Base-by-base conservation (phyloP, 2,113 vertebrate genomes). In the Trematomus loennbergii region DNA sequence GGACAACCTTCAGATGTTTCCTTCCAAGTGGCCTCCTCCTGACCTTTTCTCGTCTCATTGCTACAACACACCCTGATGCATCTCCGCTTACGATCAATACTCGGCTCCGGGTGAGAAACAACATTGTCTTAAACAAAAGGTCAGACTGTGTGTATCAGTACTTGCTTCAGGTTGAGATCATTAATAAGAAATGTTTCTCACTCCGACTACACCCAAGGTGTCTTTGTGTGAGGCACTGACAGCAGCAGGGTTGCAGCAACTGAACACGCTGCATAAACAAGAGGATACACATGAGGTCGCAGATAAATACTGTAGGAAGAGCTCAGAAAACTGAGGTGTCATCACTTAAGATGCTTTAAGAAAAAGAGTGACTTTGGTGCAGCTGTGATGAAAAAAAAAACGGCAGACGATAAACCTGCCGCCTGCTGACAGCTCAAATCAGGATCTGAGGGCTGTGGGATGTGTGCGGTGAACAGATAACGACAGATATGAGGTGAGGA, bases 351-450 rank as follows among this genome's bases (percentile, higher is more conserved):
- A 8, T 20, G 57, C 50, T 68, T 52, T 18, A 10, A 16, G 46
- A 4, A 52, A 74, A 54, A 45, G 1, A 11, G 33, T 15, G 29
- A 40, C 45, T 72, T 61, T 46, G 50, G 40, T 55, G 66, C 16
- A 49, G 75, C 48, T 50, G 53, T n/a, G 69, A 75, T 72, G 55
- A 75, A 72, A 81, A 62, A 49, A 9, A 43, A 29, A 68, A 78
- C 16, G 33, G 2, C 33, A 48, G 65, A 20, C 36, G 4, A 12
- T 29, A 73, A 79, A 50, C n/a, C 59, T 52, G 52, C 70, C 5
- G 48, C 75, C 25, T 61, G 68, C 69, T 74, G 81, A 73, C 85
- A 36, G 72, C 17, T 75, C 58, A 0, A 76, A 83, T 58, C 57
- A 36, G 0, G n/a, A 77, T 63, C 46, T 64, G 81, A 81, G 85